phyloP scores from a whole-genome alignment of 1,140 invertebrate genomes.

The Rhagoletis zephyria region DNA sequence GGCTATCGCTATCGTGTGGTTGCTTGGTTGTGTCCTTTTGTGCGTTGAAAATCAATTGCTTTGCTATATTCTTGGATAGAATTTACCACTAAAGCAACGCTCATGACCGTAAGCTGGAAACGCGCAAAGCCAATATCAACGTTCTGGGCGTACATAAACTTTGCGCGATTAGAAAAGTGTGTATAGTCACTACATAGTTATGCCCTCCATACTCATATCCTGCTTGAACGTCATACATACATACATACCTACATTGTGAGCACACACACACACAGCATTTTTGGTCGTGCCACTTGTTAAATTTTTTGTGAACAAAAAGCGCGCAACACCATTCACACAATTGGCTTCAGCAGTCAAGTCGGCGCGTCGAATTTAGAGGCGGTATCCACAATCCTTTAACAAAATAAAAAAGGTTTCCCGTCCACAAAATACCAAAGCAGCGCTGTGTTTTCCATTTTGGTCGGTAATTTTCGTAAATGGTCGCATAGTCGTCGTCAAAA shows the following conservation, averaged over 20 bases:
- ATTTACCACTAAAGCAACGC: background rate
- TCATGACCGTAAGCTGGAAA: background rate
- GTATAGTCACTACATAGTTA: background rate
- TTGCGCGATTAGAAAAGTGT: background rate
- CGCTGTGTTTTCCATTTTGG: background rate
- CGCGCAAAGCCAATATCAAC: background rate
- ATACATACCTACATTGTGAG: background rate
- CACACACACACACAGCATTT: no score
- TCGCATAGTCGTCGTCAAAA: background rate
- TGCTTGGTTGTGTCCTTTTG: slow-evolving; percentile 9
- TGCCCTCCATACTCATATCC: background rate
- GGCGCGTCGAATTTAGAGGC: background rate
- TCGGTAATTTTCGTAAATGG: background rate
- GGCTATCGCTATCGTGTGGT: background rate
- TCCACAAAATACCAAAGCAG: background rate
- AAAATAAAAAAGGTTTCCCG: background rate
- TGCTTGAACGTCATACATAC: background rate
- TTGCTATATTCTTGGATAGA: background rate
- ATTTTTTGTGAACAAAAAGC: background rate
- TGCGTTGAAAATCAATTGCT: slow-evolving; percentile 31
- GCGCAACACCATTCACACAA: background rate
- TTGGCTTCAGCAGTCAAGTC: background rate
- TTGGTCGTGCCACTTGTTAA: no score
- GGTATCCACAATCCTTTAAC: background rate
- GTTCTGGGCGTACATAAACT: background rate